phyloP scores from a whole-genome alignment of 2,113 vertebrate species.

The Thomomys bottae region DNA sequence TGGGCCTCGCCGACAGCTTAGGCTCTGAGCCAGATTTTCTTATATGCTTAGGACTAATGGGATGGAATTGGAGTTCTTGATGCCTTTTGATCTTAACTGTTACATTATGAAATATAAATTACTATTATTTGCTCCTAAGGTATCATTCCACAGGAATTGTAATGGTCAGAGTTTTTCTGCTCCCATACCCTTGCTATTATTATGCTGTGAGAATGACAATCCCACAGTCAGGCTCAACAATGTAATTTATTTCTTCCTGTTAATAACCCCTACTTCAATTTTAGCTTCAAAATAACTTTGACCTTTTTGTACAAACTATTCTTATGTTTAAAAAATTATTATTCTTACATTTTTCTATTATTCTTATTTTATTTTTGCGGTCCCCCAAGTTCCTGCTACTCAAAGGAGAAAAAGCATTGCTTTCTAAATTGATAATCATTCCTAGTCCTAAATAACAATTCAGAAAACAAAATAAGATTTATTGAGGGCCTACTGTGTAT shows the following conservation, averaged over 20 bases:
- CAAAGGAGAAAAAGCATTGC: background rate
- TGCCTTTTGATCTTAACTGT: background rate
- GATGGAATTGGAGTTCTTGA: background rate
- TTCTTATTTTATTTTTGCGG: background rate
- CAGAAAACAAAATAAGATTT: background rate
- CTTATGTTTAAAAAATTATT: background rate
- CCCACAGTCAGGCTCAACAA: background rate
- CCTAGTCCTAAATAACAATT: background rate
- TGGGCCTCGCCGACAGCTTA: background rate
- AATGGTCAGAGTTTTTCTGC: background rate
- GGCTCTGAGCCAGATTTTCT: background rate
- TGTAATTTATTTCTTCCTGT: background rate
- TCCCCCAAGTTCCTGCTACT: background rate
- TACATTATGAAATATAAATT: background rate
- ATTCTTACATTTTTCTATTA: background rate
- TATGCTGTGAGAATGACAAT: background rate
- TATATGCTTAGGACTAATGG: background rate
- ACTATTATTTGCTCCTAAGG: background rate
- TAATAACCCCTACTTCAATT: conserved; percentile 42
- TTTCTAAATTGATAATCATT: background rate
- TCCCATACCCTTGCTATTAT: background rate
- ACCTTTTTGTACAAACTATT: conserved; percentile 24
- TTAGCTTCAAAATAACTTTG: conserved; percentile 18
- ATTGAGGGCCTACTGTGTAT: background rate
- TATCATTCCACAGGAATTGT: background rate